A percentile compares a stretch with the other conserved stretches of the same genome.
These are phyloP conservation scores for Maniola hyperantus DNA, from an alignment of 2,888 invertebrate species.

Conservation along the genomic window DNA sequence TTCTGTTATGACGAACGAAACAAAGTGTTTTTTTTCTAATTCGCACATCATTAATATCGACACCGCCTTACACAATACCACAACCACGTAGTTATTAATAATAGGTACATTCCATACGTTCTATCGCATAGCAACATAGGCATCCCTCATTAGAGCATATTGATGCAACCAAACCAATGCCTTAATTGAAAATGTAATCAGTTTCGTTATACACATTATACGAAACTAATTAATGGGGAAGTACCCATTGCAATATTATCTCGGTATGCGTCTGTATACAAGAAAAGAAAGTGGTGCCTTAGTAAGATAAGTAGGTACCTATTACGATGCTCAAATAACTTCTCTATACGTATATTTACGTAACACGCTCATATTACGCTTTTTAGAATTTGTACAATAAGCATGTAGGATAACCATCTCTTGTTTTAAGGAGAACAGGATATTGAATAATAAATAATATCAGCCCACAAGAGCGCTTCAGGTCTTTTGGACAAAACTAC, in stretches of 20 bases:
- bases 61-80: background rate
- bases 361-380: constrained; percentile 7
- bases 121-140: background rate
- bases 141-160: constrained; percentile 10
- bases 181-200: constrained; percentile 18
- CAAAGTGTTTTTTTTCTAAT: background rate
- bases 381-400: constrained; percentile 4
- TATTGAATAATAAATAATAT: background rate
- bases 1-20: no score
- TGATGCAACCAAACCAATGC: constrained; percentile 11
- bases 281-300: background rate
- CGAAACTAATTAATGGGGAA: background rate
- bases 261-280: background rate
- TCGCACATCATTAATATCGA: background rate
- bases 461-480: background rate
- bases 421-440: background rate
- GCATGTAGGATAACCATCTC: background rate
- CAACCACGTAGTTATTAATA: background rate
- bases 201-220: background rate
- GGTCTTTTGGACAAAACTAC: no score
- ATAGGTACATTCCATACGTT: constrained; percentile 8
- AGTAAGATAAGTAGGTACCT: background rate
- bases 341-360: background rate
- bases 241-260: background rate
- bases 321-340: constrained; percentile 9